Base-by-base conservation (phyloP, 2,113 vertebrate genomes). In the Burhinus oedicnemus region DNA sequence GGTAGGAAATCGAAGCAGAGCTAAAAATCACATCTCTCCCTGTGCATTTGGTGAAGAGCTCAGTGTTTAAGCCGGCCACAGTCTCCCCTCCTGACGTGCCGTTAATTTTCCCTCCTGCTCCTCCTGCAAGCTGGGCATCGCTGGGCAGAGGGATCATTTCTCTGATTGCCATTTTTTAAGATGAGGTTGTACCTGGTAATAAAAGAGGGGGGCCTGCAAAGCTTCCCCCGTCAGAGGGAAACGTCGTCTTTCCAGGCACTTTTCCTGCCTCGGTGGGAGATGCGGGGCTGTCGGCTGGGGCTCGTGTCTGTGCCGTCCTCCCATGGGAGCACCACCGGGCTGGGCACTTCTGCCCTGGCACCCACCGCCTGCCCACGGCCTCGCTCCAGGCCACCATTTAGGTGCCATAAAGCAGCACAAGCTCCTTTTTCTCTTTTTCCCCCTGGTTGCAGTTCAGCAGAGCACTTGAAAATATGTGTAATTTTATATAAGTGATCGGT, bases 31-130 rank as follows among this genome's bases (percentile, higher is more conserved):
- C 57, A 10, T 12, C 26, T 47, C n/a, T 72, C 47, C 83, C 75
- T 7, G 0, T 18, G 82, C 4, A 13, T 18, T 21, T 16, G 60
- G 40, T 9, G 17, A 11, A 5, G 90, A 27, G 62, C 66, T 62
- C 23, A 2, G 82, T 0, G 0, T 15, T n/a, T 19, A 20, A n/a
- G 55, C 14, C 0, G 0, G 42, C 30, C 0, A 0, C 32, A 2
- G 1, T 2, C 17, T 65, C 22, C 29, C 14, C 55, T 75, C 36
- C 12, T 3, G 13, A 21, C 15, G 70, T 8, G 2, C 58, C 9
- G 8, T 19, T 26, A 2, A 21, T 47, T 81, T 22, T 57, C 32
- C 30, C 29, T 58, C 62, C 71, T 8, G 6, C 42, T 49, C 49
- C 49, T 8, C 0, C 0, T 29, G 57, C 81, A 20, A 66, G n/a